Evolutionary conservation across 2,113 vertebrate genomes (phyloP).

Genomic region (Myodes glareolus): DNA sequence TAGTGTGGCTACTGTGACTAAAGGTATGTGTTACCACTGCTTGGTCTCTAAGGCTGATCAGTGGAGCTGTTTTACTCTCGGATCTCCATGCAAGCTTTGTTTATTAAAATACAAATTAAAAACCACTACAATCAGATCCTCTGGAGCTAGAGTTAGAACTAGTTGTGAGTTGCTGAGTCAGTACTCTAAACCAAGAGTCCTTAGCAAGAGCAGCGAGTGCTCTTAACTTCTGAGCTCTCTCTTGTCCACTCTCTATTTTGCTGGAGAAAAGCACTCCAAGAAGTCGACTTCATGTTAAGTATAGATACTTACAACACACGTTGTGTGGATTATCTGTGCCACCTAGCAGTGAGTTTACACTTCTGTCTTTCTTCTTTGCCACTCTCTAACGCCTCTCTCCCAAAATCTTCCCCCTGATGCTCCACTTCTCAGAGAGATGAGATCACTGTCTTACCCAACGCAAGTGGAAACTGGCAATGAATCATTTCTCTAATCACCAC

Average conservation of each 20-base stretch:
- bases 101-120: no score
- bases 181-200: not conserved
- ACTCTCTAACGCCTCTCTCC: not conserved
- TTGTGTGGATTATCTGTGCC: not conserved
- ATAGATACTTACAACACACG: not conserved
- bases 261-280: not conserved
- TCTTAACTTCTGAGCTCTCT: not conserved
- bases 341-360: not conserved
- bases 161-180: not conserved
- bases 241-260: not conserved
- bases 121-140: not conserved
- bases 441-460: not conserved
- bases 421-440: not conserved
- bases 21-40: no score
- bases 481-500: not conserved
- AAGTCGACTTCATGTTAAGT: not conserved
- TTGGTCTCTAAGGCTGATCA: no score
- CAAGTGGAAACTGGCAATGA: not conserved
- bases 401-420: no score
- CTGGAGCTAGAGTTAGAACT: not conserved
- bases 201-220: not conserved
- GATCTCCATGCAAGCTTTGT: no score
- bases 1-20: no score
- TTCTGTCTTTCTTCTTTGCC: not conserved
- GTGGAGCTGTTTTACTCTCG: no score